These are phyloP conservation scores for Sciurus niger DNA, from an alignment of 2,113 vertebrate genomes.

Conservation along the genomic window DNA sequence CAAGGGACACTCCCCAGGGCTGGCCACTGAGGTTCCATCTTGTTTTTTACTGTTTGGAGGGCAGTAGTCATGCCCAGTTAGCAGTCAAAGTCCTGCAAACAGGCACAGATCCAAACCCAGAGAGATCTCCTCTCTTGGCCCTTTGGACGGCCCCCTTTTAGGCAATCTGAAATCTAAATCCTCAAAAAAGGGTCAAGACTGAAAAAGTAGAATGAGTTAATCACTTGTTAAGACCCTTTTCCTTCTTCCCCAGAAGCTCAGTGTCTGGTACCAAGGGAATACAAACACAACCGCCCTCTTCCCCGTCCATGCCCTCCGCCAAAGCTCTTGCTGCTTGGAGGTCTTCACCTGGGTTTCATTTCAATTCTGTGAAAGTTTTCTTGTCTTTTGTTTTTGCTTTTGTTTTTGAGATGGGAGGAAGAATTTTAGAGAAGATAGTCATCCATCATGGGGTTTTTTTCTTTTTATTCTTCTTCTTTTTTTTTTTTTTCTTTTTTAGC, in stretches of 20 bases:
- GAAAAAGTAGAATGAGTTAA: background rate
- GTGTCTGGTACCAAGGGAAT: conserved; percentile 57
- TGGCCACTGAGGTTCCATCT: background rate
- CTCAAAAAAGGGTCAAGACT: background rate
- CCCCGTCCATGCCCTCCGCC: conserved; percentile 65
- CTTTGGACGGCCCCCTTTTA: background rate
- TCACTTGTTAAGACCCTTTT: background rate
- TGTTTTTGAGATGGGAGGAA: background rate
- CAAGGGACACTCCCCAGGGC: fast-evolving
- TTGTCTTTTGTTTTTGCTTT: background rate
- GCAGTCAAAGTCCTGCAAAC: no score
- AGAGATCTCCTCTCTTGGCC: background rate
- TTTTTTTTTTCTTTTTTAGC: background rate
- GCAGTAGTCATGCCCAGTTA: background rate
- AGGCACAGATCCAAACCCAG: background rate
- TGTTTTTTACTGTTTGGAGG: background rate
- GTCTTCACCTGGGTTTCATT: conserved; percentile 31
- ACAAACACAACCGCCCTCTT: conserved; percentile 42
- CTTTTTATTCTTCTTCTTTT: background rate
- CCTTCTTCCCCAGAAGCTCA: conserved; percentile 68
- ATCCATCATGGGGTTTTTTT: background rate
- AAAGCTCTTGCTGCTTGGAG: conserved; percentile 78
- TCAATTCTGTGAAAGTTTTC: background rate
- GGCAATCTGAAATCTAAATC: background rate
- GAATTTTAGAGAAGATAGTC: background rate